Evolutionary conservation across 2,888 invertebrate genomes (phyloP), one percentile per base, ranked within the genome.

Genomic region (Hirudinaria manillensis): DNA sequence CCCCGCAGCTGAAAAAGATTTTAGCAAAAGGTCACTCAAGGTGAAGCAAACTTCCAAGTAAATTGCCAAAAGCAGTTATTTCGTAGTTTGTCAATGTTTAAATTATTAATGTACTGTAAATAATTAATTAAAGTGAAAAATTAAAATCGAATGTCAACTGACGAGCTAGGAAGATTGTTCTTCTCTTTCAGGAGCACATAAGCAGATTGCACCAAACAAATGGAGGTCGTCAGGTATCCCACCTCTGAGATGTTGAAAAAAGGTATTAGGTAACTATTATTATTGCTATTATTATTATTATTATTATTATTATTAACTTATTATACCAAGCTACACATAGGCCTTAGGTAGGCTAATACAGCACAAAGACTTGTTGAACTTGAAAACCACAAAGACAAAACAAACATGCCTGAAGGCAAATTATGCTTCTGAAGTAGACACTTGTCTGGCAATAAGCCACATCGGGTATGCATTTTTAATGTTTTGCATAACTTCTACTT

Each of bases 221-320:
- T 89, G 76, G 91, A 90, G 0, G 94, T 94, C 13, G 91, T 89
- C 2, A 92, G 91, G 87, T 96, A 96, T 24, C 91, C 94, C 2
- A 91, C 91, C 86, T 93, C 91, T 75, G 79, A 24, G n/a, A 19
- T 61, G 24, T 6, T 45, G 16, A 10, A 45, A 45, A 45, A 6
- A 45, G n/a, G n/a, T n/a, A n/a, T n/a, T 67, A 61, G 74, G 24
- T 2, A 38, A 73, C 27, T 70, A 70, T 70, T 36, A 70, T 70
- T 16, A 34, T 34, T 34, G 32, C 19, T 70, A 32, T 21, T 70
- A 34, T n/a, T 27, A 53, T 53, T 29, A 34, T 36, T 36, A 70
- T 10, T 19, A 34, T 32, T 36, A 36, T 36, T 70, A 32, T 70
- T 70, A n/a, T 38, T 70, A 16, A 32, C 4, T 21, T 24, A 38